A percentile compares a stretch with the other conserved stretches of the same genome.
These are phyloP conservation scores for Cricetomys ansorgei DNA, from an alignment of 2,113 vertebrate genomes.

Conservation along the genomic window DNA sequence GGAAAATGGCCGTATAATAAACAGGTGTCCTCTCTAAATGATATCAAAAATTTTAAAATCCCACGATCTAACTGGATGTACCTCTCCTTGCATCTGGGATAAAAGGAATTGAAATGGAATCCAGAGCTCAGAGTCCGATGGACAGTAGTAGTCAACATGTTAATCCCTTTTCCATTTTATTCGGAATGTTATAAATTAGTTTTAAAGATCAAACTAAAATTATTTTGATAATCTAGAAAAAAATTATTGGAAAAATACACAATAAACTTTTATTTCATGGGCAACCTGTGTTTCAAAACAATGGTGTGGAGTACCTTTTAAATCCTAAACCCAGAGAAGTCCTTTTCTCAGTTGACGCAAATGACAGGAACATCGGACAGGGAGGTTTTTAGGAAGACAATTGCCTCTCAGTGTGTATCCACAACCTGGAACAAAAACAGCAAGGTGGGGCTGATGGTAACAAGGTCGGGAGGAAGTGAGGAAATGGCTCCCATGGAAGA, in stretches of 20 bases:
- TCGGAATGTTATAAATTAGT: neutral
- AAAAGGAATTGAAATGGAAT: neutral
- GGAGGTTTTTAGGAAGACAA: neutral
- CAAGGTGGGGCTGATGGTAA: neutral
- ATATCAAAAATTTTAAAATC: neutral
- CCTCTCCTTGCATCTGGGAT: neutral
- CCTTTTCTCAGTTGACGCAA: neutral
- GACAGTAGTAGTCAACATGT: neutral
- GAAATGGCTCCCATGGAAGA: neutral
- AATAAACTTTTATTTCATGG: neutral
- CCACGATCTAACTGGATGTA: neutral
- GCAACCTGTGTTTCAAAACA: neutral
- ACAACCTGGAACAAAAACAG: neutral
- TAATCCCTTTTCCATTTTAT: neutral
- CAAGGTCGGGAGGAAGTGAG: rapidly evolving
- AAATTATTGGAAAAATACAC: neutral
- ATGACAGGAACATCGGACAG: neutral
- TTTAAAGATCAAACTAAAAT: neutral
- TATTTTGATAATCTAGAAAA: neutral
- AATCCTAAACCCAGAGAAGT: neutral
- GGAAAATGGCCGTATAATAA: neutral
- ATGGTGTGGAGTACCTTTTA: neutral
- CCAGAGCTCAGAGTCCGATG: neutral
- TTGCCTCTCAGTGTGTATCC: neutral
- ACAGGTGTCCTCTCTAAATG: neutral